phyloP scores from a whole-genome alignment of 2,113 vertebrate species.

The Pachyramphus minor region DNA sequence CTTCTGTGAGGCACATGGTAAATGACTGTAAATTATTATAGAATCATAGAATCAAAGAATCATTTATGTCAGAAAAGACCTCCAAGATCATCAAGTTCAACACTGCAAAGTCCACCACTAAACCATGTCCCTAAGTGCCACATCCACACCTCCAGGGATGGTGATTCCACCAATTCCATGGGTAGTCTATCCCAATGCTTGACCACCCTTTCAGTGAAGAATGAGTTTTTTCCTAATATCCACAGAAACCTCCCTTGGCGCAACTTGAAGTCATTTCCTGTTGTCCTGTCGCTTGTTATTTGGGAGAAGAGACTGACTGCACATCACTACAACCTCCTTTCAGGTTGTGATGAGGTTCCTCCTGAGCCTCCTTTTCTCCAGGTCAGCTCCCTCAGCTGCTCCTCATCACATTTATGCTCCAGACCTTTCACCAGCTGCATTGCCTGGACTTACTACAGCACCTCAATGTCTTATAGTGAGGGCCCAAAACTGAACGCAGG shows the following conservation, averaged over 20 bases:
- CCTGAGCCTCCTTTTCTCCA: not conserved
- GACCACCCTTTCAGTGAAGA: not conserved
- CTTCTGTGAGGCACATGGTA: not conserved
- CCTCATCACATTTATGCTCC: not conserved
- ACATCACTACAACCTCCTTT: not conserved
- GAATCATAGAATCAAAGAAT: not conserved
- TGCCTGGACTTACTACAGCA: not conserved
- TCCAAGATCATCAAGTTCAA: not conserved
- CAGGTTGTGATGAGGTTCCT: not conserved
- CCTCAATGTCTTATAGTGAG: not conserved
- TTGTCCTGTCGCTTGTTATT: not conserved
- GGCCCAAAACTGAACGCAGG: not conserved
- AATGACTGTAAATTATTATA: not conserved
- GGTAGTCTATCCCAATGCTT: not conserved
- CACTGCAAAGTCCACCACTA: not conserved
- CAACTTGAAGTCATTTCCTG: not conserved
- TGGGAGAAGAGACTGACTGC: fast-evolving
- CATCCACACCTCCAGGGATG: not conserved
- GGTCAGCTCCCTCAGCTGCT: not conserved
- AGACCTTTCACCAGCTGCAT: not conserved
- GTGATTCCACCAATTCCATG: not conserved
- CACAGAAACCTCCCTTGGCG: not conserved
- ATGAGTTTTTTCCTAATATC: not conserved
- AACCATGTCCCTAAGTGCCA: not conserved
- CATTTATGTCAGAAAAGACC: not conserved